Percentiles rank a stretch among this genome's conserved stretches.
These are phyloP conservation scores for Halcyon smyrnensis DNA, from an alignment of 2,797 vertebrate genomes.

Conservation along the genomic window DNA sequence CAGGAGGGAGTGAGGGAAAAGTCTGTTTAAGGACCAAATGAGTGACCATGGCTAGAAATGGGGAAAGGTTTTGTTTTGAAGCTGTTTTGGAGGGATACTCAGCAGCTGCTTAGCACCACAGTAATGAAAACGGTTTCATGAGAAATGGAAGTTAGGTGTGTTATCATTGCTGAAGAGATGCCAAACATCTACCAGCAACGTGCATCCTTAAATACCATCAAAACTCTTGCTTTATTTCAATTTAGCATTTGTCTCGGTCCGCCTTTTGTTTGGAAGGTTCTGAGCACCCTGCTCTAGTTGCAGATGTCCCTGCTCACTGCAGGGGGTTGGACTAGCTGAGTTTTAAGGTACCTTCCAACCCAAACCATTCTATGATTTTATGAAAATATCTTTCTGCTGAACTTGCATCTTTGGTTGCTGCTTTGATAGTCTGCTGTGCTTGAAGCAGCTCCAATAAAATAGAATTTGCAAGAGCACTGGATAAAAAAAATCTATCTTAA, in stretches of 20 bases:
- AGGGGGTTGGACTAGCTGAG: not conserved
- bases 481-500: conserved; percentile 60
- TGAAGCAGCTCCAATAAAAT: conserved; percentile 1
- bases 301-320: not conserved
- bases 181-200: not conserved
- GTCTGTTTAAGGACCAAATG: not conserved
- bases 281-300: not conserved
- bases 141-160: not conserved
- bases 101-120: not conserved
- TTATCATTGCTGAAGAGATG: not conserved
- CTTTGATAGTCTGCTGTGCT: not conserved
- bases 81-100: not conserved
- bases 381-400: conserved; percentile 2
- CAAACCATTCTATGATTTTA: not conserved
- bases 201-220: not conserved
- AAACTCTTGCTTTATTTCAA: not conserved
- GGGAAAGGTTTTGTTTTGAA: not conserved
- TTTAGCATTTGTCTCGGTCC: not conserved
- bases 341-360: not conserved
- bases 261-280: not conserved
- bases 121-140: not conserved
- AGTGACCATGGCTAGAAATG: not conserved
- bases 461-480: conserved; percentile 30
- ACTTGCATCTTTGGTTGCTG: not conserved
- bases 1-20: not conserved